Evolutionary conservation across 37 sponge, comb jelly and placozoan species (phyloP).

Genomic region (Cliona cf. orientalis): DNA sequence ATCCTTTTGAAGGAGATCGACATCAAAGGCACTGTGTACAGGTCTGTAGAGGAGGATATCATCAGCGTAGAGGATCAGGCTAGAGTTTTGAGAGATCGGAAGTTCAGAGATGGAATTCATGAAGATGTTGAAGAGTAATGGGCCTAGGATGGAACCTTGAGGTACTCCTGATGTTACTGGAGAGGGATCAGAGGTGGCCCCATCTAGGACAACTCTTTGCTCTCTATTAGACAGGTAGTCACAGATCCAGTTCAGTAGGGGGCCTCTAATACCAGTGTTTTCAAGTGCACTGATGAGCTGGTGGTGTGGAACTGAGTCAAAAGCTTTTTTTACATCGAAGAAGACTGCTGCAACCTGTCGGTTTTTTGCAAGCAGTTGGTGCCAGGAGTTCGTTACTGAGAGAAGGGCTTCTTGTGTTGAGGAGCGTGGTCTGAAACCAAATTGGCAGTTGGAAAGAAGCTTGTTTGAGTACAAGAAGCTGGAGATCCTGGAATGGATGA

Average conservation of each 20-base stretch:
- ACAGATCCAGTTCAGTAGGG: constrained; percentile 15
- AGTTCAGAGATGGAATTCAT: constrained; percentile 5
- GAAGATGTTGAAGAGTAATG: constrained; percentile 21
- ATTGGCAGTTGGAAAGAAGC: constrained; percentile 35
- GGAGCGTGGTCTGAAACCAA: constrained; percentile 24
- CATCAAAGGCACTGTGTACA: not conserved
- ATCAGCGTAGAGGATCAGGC: constrained; percentile 26
- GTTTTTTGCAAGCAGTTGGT: not conserved
- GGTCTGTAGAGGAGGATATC: constrained; percentile 29
- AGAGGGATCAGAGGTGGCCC: not conserved
- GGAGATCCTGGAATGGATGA: constrained; percentile 5
- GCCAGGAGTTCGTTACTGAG: constrained; percentile 4
- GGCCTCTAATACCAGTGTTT: constrained; percentile 4
- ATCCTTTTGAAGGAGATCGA: constrained; percentile 11
- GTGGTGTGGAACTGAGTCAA: constrained; percentile 16
- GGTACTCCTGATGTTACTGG: constrained; percentile 14
- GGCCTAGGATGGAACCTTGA: constrained; percentile 24
- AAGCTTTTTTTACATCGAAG: no score
- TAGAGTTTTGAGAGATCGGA: not conserved
- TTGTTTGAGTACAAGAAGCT: constrained; percentile 23
- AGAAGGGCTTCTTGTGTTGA: constrained; percentile 29
- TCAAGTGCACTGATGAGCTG: not conserved
- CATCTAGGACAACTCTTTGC: constrained; percentile 34
- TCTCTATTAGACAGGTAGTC: constrained; percentile 16
- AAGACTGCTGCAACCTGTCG: constrained; percentile 6